A percentile compares a stretch with the other conserved stretches of the same genome.
Conservation (phyloP, 2,113 vertebrate genomes). For the Sylvilagus bachmani region DNA sequence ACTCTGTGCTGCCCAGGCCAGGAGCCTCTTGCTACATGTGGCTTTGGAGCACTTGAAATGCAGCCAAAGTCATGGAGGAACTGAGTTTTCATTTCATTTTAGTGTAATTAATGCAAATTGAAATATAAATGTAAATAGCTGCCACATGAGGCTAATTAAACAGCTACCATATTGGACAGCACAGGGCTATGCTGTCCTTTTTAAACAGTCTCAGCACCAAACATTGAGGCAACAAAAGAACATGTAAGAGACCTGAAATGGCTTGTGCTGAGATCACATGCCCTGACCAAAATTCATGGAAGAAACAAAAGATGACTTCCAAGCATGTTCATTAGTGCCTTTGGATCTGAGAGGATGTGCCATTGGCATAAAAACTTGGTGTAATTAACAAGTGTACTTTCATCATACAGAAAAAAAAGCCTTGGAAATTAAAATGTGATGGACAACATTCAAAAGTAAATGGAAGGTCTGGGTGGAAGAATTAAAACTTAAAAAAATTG, state of each 20-base stretch:
- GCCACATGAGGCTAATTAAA: not conserved
- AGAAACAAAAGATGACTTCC: constrained; percentile 31
- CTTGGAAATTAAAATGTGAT: constrained; percentile 53
- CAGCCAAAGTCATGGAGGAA: not conserved
- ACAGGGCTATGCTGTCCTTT: not conserved
- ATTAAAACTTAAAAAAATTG: constrained; percentile 56
- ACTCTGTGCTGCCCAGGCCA: not conserved
- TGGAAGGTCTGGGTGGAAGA: not conserved
- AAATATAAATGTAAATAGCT: constrained; percentile 5
- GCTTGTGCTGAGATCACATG: not conserved
- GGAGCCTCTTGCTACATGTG: not conserved
- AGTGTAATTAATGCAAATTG: not conserved
- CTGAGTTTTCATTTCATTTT: constrained; percentile 12
- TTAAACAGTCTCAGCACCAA: not conserved
- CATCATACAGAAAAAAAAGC: constrained; percentile 24
- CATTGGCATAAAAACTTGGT: not conserved
- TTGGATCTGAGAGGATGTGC: not conserved
- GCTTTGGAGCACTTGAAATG: not conserved
- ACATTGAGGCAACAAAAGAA: not conserved
- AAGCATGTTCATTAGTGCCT: not conserved
- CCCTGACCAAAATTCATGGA: not conserved
- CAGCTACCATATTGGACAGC: not conserved
- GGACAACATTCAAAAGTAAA: constrained; percentile 53
- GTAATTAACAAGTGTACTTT: constrained; percentile 1
- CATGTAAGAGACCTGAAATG: not conserved